phyloP scores from a whole-genome alignment of 2,888 invertebrate genomes.

The Drosophila pseudotakahashii region DNA sequence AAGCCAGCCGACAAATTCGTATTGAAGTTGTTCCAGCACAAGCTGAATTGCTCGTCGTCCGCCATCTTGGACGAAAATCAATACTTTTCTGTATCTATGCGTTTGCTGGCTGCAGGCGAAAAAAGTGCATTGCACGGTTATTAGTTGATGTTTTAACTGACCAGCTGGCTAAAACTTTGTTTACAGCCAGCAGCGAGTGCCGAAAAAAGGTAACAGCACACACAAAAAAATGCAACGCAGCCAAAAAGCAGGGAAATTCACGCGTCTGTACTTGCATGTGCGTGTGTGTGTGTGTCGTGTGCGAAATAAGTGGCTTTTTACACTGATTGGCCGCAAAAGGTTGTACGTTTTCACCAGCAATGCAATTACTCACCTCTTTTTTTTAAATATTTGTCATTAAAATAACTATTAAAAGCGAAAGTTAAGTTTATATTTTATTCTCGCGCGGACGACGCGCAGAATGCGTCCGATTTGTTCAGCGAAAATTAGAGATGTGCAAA shows the following conservation, averaged over 20 bases:
- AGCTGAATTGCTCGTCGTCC: constrained; percentile 90
- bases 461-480: constrained; percentile 53
- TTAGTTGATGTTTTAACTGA: background rate
- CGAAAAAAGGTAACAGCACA: constrained; percentile 32
- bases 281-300: background rate
- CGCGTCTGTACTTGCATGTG: constrained; percentile 8
- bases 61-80: constrained; percentile 86
- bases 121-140: constrained; percentile 19
- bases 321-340: background rate
- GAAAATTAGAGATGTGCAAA: no score
- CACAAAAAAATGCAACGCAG: constrained; percentile 54
- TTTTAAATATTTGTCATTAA: constrained; percentile 18
- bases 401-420: constrained; percentile 27
- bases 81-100: constrained; percentile 76
- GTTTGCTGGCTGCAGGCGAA: constrained; percentile 42
- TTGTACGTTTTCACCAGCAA: background rate
- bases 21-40: constrained; percentile 91
- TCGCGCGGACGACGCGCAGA: constrained; percentile 48
- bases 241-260: constrained; percentile 71
- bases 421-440: constrained; percentile 34
- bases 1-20: constrained; percentile 90
- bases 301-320: background rate
- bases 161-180: constrained; percentile 44
- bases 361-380: constrained; percentile 13
- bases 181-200: constrained; percentile 49